Conservation (phyloP, 2,797 vertebrate species). For the Nasua narica region DNA sequence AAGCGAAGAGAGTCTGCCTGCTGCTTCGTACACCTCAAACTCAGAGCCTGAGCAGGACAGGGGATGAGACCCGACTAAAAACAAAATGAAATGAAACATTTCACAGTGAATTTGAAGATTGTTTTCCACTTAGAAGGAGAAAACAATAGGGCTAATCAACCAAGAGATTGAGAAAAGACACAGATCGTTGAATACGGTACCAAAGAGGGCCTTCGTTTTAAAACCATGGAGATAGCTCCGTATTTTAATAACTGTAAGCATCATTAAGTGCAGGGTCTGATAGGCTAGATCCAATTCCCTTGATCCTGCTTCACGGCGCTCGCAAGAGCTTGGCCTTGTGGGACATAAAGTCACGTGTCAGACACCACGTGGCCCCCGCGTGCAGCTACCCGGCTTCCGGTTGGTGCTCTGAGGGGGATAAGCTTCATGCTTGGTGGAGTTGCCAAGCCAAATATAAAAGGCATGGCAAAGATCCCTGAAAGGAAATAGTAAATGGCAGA, state of each 20-base stretch:
- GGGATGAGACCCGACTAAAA: background rate
- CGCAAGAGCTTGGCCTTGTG: rapidly evolving
- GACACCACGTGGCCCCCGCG: rapidly evolving
- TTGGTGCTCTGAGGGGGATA: background rate
- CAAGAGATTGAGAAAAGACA: background rate
- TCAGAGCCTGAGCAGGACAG: background rate
- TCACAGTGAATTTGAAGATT: background rate
- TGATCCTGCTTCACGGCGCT: background rate
- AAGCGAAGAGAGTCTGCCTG: background rate
- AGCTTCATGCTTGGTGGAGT: background rate
- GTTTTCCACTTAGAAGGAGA: background rate
- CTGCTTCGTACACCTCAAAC: background rate
- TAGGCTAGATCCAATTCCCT: background rate
- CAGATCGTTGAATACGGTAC: background rate
- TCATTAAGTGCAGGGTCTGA: background rate
- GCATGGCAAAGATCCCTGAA: background rate
- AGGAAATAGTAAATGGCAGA: background rate
- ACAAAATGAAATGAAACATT: background rate
- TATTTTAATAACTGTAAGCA: background rate
- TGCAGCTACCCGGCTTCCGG: background rate
- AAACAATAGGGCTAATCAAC: background rate
- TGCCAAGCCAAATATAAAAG: background rate
- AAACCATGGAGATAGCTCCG: background rate
- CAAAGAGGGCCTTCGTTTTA: background rate
- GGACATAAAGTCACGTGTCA: rapidly evolving